phyloP scores from a whole-genome alignment of 2,797 vertebrate species.

The Xerus rutilus region DNA sequence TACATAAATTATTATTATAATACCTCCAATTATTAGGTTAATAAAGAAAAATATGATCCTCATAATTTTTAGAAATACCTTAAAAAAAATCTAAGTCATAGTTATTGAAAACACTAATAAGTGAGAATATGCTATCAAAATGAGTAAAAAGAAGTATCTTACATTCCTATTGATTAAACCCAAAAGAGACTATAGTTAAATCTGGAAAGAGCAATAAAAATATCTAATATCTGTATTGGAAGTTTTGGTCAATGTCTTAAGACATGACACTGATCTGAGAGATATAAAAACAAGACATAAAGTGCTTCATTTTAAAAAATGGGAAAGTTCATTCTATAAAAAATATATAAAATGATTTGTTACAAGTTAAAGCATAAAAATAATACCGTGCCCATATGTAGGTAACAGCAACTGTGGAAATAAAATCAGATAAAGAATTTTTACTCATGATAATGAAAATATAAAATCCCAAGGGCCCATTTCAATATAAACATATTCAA shows the following conservation, averaged over 20 bases:
- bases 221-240: neutral
- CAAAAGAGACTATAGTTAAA: neutral
- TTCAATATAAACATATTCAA: constrained; percentile 38
- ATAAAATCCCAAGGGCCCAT: neutral
- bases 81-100: neutral
- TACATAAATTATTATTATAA: neutral
- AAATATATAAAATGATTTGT: constrained; percentile 41
- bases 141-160: neutral
- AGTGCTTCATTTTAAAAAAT: constrained; percentile 45
- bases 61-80: neutral
- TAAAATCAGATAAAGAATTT: neutral
- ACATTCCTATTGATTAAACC: neutral
- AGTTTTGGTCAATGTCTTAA: neutral
- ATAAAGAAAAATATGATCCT: neutral
- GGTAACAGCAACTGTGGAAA: neutral
- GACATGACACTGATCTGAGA: neutral
- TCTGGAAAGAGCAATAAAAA: neutral
- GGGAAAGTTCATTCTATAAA: neutral
- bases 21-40: constrained; percentile 32
- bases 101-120: neutral
- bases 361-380: neutral
- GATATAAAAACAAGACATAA: neutral
- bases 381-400: neutral
- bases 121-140: neutral
- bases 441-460: neutral